These are phyloP conservation scores for Alces alces DNA, from an alignment of 2,113 vertebrate species.

Conservation along the genomic window DNA sequence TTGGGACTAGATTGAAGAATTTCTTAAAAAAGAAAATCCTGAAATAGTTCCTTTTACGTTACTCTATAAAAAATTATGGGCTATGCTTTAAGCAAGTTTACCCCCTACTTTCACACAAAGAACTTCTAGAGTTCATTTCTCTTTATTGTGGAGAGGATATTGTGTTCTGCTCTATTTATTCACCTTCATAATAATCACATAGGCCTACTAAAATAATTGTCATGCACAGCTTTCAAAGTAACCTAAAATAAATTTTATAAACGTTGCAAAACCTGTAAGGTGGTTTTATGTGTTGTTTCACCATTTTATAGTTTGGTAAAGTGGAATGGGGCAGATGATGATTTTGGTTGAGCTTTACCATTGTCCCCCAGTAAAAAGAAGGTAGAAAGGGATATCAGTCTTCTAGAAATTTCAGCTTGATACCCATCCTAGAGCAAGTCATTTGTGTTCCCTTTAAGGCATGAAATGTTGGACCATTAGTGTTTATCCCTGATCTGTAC, in stretches of 20 bases:
- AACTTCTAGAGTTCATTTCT: neutral
- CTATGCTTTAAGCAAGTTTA: neutral
- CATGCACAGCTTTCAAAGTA: neutral
- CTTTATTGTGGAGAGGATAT: neutral
- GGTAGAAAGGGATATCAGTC: neutral
- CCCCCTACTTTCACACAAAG: neutral
- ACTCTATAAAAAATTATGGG: neutral
- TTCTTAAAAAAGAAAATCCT: slow-evolving; percentile 5
- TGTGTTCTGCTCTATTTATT: slow-evolving; percentile 32
- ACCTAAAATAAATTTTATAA: slow-evolving; percentile 13
- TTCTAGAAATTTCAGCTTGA: neutral
- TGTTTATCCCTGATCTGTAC: neutral
- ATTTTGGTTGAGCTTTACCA: neutral
- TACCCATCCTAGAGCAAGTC: neutral
- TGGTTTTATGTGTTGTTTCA: neutral
- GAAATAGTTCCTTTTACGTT: neutral
- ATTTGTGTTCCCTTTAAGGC: neutral
- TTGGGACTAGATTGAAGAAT: neutral
- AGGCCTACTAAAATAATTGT: neutral
- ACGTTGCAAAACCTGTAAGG: slow-evolving; percentile 2
- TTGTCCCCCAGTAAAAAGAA: neutral
- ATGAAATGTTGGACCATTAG: neutral
- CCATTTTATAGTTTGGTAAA: neutral
- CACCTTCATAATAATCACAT: neutral
- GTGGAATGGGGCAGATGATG: neutral